Percentiles rank a stretch among this genome's conserved stretches.
Evolutionary conservation across 1,140 invertebrate species (phyloP).

Genomic region (Cecropterus lyciades): DNA sequence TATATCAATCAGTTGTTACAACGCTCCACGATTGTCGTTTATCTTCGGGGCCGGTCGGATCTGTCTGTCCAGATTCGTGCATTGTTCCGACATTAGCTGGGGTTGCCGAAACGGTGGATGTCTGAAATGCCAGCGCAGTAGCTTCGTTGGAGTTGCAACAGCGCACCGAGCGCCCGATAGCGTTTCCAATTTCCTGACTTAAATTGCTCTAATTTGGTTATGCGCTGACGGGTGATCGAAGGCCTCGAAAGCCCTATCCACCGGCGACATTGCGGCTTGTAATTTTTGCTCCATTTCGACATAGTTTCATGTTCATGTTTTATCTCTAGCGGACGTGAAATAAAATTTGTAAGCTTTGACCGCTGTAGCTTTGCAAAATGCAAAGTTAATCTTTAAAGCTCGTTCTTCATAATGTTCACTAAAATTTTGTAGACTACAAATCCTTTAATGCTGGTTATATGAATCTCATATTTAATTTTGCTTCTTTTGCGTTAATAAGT

Average conservation of each 20-base stretch:
- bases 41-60: slow-evolving; percentile 76
- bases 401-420: slow-evolving; percentile 36
- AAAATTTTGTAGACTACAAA: slow-evolving; percentile 39
- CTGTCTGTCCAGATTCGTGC: slow-evolving; percentile 80
- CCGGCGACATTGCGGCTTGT: slow-evolving; percentile 57
- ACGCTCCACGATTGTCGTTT: slow-evolving; percentile 80
- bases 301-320: slow-evolving; percentile 36
- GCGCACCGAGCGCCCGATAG: slow-evolving; percentile 72
- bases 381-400: slow-evolving; percentile 35
- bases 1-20: slow-evolving; percentile 84
- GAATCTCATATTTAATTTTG: slow-evolving; percentile 30
- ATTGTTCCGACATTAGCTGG: slow-evolving; percentile 80
- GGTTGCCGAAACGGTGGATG: slow-evolving; percentile 76
- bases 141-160: slow-evolving; percentile 62
- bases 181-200: slow-evolving; percentile 83
- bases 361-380: slow-evolving; percentile 32
- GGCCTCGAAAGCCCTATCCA: slow-evolving; percentile 58
- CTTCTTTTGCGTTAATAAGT: slow-evolving; percentile 29
- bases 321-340: slow-evolving; percentile 40
- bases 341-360: slow-evolving; percentile 46
- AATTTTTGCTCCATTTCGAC: slow-evolving; percentile 51
- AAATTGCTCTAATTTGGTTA: slow-evolving; percentile 84
- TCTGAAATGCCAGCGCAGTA: slow-evolving; percentile 74
- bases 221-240: slow-evolving; percentile 77
- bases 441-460: slow-evolving; percentile 36